Evolutionary conservation across 2,113 vertebrate genomes (phyloP).

Genomic region (Ochotona curzoniae): DNA sequence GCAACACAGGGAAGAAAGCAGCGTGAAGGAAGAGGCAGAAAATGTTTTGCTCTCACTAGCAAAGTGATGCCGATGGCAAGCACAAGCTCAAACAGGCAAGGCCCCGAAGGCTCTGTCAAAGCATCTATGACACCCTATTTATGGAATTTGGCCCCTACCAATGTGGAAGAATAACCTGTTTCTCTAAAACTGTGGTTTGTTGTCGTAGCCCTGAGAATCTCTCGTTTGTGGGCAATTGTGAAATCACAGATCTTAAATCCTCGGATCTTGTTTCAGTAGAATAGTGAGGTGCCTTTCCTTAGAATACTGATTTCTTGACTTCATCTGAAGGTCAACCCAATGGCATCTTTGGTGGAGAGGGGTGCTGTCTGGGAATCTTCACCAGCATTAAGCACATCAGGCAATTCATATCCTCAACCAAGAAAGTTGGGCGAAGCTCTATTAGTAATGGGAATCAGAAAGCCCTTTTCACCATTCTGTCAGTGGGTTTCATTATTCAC

Average conservation of each 20-base stretch:
- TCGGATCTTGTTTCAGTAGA: not conserved
- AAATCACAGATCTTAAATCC: not conserved
- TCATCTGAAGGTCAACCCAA: not conserved
- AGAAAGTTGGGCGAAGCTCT: not conserved
- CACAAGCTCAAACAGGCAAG: not conserved
- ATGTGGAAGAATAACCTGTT: not conserved
- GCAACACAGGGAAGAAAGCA: not conserved
- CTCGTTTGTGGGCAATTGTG: not conserved
- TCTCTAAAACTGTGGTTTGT: not conserved
- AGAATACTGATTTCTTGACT: not conserved
- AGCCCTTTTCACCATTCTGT: not conserved
- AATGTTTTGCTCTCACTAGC: not conserved
- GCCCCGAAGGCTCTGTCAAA: not conserved
- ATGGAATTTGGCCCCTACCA: not conserved
- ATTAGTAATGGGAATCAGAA: not conserved
- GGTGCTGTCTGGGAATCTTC: not conserved
- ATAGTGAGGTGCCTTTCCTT: not conserved
- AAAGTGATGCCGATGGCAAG: not conserved
- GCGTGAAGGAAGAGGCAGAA: not conserved
- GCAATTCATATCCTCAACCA: not conserved
- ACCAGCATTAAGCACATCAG: not conserved
- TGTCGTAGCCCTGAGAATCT: not conserved
- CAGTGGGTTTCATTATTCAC: not conserved
- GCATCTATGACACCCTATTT: not conserved
- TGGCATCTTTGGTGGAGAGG: not conserved